A percentile compares a stretch with the other conserved stretches of the same genome.
phyloP scores from a whole-genome alignment of 2,113 vertebrate species.

The Pterocles orientalis region DNA sequence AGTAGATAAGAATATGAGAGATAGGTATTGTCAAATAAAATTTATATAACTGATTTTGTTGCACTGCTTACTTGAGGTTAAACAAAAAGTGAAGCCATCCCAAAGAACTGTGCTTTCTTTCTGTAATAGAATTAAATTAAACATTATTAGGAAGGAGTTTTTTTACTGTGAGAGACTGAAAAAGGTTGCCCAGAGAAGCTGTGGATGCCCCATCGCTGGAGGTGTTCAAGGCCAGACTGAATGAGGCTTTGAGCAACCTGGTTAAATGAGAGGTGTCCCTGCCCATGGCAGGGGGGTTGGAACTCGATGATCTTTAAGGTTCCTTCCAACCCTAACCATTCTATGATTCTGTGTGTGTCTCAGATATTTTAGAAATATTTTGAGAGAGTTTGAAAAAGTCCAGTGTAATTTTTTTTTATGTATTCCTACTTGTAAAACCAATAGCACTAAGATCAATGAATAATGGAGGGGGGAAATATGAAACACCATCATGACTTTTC shows the following conservation, averaged over 20 bases:
- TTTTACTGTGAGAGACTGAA: too few species aligned
- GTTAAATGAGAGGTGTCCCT: too few species aligned
- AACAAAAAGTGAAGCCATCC: not conserved
- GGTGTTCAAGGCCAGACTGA: too few species aligned
- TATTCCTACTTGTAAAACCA: not conserved
- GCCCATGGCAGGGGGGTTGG: too few species aligned
- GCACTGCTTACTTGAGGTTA: not conserved
- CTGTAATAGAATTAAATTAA: not conserved
- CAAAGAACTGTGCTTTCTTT: not conserved
- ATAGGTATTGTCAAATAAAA: not conserved
- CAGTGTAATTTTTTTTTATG: not conserved
- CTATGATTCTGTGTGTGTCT: not conserved
- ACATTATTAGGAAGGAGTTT: too few species aligned
- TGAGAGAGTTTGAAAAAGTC: not conserved
- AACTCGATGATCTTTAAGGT: too few species aligned
- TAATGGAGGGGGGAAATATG: accelerated
- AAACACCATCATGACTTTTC: not conserved
- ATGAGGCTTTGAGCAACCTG: too few species aligned
- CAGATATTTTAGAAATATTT: not conserved
- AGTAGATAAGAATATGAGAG: not conserved
- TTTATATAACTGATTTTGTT: not conserved
- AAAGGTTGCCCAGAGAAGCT: too few species aligned
- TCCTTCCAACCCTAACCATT: too few species aligned
- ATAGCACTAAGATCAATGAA: not conserved
- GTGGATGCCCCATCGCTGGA: too few species aligned